These are phyloP conservation scores for Cephonodes hylas DNA, from an alignment of 2,888 invertebrate species.

Conservation along the genomic window DNA sequence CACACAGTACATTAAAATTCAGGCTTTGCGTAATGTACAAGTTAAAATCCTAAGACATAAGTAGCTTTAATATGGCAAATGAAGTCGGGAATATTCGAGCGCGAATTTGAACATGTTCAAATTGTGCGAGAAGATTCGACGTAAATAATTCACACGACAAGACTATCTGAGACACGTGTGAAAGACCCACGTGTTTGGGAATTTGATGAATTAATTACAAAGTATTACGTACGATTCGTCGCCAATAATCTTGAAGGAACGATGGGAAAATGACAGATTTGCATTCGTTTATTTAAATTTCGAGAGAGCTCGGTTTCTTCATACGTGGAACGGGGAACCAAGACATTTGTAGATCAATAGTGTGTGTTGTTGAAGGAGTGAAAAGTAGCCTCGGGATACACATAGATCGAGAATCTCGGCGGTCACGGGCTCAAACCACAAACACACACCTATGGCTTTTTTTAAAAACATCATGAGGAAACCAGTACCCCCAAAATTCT, in stretches of 20 bases:
- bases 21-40: not conserved
- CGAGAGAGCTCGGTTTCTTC: too few relatives aligned
- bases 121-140: not conserved
- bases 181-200: not conserved
- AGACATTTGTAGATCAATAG: too few relatives aligned
- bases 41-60: not conserved
- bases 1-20: not conserved
- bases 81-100: not conserved
- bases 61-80: not conserved
- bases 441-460: too few relatives aligned
- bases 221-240: not conserved
- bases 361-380: too few relatives aligned
- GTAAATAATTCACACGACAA: not conserved
- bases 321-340: too few relatives aligned
- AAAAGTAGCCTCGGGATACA: too few relatives aligned
- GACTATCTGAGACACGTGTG: constrained; percentile 1
- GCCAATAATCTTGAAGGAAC: not conserved
- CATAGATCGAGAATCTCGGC: too few relatives aligned
- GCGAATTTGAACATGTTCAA: constrained; percentile 7
- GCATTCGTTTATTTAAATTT: not conserved
- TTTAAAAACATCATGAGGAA: too few relatives aligned
- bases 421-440: too few relatives aligned
- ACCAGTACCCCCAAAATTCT: too few relatives aligned
- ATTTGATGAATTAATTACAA: constrained; percentile 2
- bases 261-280: not conserved